Base-by-base conservation (phyloP, 2,888 invertebrate genomes). In the Polydrusus tereticollis region DNA sequence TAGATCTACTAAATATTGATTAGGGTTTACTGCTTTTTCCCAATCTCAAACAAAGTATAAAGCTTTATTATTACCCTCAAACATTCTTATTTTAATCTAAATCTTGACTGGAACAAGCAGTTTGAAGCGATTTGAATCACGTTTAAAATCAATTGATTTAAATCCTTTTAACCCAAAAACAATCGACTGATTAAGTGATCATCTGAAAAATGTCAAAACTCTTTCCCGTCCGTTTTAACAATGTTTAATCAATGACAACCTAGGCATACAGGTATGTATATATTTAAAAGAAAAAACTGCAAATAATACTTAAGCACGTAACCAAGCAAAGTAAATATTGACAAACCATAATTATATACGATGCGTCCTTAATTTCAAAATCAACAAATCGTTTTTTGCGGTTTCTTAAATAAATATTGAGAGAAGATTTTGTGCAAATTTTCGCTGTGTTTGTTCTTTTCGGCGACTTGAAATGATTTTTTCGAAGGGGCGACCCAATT, bases 321-420 rank as follows among this genome's bases (percentile, higher is more conserved):
- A n/a, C 4, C 20, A 21, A 45, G 21, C 50, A 50, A 50, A 50
- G 5, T 50, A 50, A 50, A 50, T 50, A 23, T 50, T 50, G 21
- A 50, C 21, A 50, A 23, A 50, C n/a, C 16, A 4, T 23, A 21
- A 50, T 50, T 23, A 21, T 1, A 23, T 23, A 23, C 3, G 1
- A 23, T n/a, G 6, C n/a, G 50, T 50, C 50, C 50, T 23, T n/a
- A 23, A 50, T 50, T 50, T 50, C 14, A 50, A 50, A 38, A 20
- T 58, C 18, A 58, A 36, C 18, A 33, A 18, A 20, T 1, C 8
- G 10, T 20, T 33, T 58, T 58, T 58, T 21, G 58, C 58, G 58
- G 58, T 33, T 36, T 38, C 58, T 38, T 38, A 8, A 5, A 20
- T 58, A 58, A 58, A 58, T 58, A 58, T 58, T 58, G 38, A 21